Evolutionary conservation across 2,113 vertebrate genomes (phyloP), one percentile per base, ranked within the genome.

Genomic region (Melospiza melodia): DNA sequence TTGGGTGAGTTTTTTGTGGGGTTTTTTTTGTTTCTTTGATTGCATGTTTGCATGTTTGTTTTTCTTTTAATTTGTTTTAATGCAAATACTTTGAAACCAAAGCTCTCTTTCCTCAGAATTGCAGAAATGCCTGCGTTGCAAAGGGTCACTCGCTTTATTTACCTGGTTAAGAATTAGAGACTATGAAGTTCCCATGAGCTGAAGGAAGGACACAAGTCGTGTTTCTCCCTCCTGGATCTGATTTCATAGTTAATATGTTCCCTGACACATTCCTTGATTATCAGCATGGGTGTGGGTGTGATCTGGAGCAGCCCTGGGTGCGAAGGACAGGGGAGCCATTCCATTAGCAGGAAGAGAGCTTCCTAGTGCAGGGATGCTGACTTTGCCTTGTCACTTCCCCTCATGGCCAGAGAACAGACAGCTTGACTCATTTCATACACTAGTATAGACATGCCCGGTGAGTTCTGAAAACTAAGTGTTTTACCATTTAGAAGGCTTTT

Each of bases 311-410:
- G 28, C 30, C 12, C 13, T 0, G 4, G 62, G 39, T 9, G 15
- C 0, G 0, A 21, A 66, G 67, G 30, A 46, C 12, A 30, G 58
- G 46, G 15, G 33, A 61, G 12, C 7, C 5, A 2, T 4, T 39
- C 55, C 1, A 0, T 63, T 52, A 0, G 0, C 35, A 81, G 51
- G 39, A 69, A 59, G 25, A 57, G 5, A 21, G 0, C 14, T 33
- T 17, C 24, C 24, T 11, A 13, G 61, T 67, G 8, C 0, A 1
- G 14, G 51, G 21, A 21, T 1, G 3, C 46, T 15, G 25, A 14
- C 48, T 89, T 44, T 82, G 35, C 15, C 0, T 72, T 91, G 57
- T 20, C 18, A 15, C 20, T 89, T 87, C 7, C 13, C 21, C 11
- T 68, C 33, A 57, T 8, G 18, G 22, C 21, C 24, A 49, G 35